These are phyloP conservation scores for Pangasius larnaudii DNA, from an alignment of 2,797 vertebrate genomes.

Conservation along the genomic window DNA sequence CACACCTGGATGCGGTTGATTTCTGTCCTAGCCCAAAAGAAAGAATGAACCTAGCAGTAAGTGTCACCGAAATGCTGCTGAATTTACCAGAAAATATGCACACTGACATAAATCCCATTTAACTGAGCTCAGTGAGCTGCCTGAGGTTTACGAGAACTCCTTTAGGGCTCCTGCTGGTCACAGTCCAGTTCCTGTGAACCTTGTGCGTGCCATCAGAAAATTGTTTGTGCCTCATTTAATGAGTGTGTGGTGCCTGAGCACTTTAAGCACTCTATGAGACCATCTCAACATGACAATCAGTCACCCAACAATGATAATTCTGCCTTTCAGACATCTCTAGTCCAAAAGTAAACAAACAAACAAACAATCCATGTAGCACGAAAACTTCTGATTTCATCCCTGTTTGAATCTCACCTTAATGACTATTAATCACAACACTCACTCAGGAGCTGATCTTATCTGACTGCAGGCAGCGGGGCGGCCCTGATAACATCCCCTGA, in stretches of 20 bases:
- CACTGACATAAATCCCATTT: slow-evolving; percentile 18
- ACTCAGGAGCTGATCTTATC: slow-evolving; percentile 65
- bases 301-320: slow-evolving; percentile 65
- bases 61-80: not conserved
- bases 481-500: slow-evolving; percentile 50
- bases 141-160: slow-evolving; percentile 26
- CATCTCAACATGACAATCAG: slow-evolving; percentile 67
- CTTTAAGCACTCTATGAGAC: slow-evolving; percentile 53
- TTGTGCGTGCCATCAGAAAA: slow-evolving; percentile 72
- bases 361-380: slow-evolving; percentile 49
- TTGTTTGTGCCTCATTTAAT: slow-evolving; percentile 62
- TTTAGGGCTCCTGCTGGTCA: slow-evolving; percentile 16
- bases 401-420: slow-evolving; percentile 55
- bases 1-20: slow-evolving; percentile 1
- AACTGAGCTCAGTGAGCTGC: slow-evolving; percentile 5
- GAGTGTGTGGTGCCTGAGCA: slow-evolving; percentile 63
- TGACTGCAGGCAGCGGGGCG: slow-evolving; percentile 50
- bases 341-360: slow-evolving; percentile 46
- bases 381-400: slow-evolving; percentile 48
- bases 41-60: not conserved
- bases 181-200: slow-evolving; percentile 59
- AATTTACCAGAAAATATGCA: not conserved
- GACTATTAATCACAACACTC: slow-evolving; percentile 62
- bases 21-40: slow-evolving; percentile 10
- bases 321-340: slow-evolving; percentile 53